Evolutionary conservation across 1,140 invertebrate species (phyloP), one percentile per base, ranked within the genome.

Genomic region (Bombus sibiricus): DNA sequence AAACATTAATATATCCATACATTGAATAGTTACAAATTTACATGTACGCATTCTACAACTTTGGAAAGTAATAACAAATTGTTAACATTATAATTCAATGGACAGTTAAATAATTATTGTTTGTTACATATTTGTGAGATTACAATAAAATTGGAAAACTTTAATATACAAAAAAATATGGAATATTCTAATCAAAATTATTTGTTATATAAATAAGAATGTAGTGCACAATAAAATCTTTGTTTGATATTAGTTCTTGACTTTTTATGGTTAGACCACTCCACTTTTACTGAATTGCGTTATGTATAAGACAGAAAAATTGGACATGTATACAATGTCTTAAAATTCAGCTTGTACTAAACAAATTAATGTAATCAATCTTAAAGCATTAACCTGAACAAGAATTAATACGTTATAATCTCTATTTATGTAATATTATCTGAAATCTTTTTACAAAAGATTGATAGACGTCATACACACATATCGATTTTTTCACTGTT

Each of bases 371-470:
- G 1, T 10, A 43, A 81, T 68, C 32, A 32, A 41, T 43, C 71
- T 81, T 53, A 41, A 25, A 57, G 9, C 3, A 28, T 12, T 34
- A 53, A 73, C 25, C 41, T 37, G 37, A 73, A 43, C 59, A 47
- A 62, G 66, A 88, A 89, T 77, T 86, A 69, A 64, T 62, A 62
- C 53, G 28, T 68, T 75, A 47, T 8, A 78, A 66, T 77, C 64
- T 78, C 73, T 81, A 81, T 91, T 90, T 91, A 91, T 89, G 80
- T 87, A 91, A 91, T 85, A 81, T 83, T 86, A 86, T 78, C 69
- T 59, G 84, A 39, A 83, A 72, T 57, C 37, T 41, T 77, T 80
- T 72, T 78, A 78, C 68, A 32, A 85, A 81, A 79, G 57, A 13
- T 77, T 82, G 43, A 78, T 81, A 73, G 57, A 72, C 32, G 41